Evolutionary conservation across 2,113 vertebrate species (phyloP).

Genomic region (Opisthocomus hoazin): DNA sequence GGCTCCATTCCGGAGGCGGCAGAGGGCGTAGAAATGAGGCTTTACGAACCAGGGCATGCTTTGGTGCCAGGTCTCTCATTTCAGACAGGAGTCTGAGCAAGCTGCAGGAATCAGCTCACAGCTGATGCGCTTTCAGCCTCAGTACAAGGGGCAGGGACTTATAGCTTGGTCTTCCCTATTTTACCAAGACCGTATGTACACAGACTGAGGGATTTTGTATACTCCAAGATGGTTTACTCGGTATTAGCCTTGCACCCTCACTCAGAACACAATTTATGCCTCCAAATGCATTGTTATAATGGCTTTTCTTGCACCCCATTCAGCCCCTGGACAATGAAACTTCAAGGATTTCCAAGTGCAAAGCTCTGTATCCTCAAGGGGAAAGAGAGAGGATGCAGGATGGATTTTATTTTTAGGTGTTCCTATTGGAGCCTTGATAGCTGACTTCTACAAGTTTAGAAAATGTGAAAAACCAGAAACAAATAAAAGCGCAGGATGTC

Average conservation of each 20-base stretch:
- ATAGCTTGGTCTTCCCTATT: neutral
- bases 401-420: neutral
- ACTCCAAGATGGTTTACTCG: neutral
- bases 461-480: neutral
- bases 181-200: neutral
- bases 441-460: neutral
- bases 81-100: neutral
- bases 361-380: neutral
- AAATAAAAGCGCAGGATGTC: neutral
- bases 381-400: neutral
- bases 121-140: neutral
- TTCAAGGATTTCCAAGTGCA: constrained; percentile 8
- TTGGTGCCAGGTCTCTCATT: neutral
- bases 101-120: neutral
- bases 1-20: neutral
- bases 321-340: neutral
- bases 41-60: neutral
- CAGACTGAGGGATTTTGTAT: neutral
- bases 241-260: neutral
- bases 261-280: neutral
- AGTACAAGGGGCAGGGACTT: neutral
- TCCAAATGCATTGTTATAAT: neutral
- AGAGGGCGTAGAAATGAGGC: neutral
- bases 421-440: neutral
- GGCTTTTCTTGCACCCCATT: neutral